phyloP scores from a whole-genome alignment of 2,113 vertebrate species.

The Phoenicopterus ruber region DNA sequence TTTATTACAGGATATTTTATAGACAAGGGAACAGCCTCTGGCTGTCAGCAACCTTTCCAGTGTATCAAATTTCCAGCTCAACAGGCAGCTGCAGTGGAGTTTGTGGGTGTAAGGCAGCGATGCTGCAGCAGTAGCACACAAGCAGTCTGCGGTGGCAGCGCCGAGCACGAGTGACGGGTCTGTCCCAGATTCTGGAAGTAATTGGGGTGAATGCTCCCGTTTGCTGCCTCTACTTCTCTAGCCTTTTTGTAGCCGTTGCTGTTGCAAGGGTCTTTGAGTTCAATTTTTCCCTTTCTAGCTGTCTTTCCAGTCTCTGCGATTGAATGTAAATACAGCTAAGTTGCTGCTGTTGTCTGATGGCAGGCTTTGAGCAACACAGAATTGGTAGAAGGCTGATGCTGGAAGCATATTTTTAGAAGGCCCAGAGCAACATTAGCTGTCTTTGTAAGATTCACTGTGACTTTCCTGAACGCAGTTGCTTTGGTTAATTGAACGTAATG shows the following conservation, averaged over 20 bases:
- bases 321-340: background rate
- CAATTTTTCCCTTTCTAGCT: background rate
- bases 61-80: conserved; percentile 22
- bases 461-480: background rate
- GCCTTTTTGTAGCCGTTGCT: background rate
- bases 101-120: background rate
- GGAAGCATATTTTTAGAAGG: background rate
- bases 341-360: background rate
- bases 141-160: accelerated
- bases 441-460: background rate
- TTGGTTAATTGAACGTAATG: background rate
- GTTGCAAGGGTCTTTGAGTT: background rate
- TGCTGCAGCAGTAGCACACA: background rate
- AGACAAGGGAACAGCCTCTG: conserved; percentile 30
- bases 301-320: background rate
- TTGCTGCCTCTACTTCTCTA: background rate
- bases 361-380: background rate
- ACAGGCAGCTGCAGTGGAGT: conserved; percentile 14
- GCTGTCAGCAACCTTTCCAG: conserved; percentile 26
- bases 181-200: background rate
- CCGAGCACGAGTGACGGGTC: background rate
- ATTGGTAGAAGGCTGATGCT: background rate
- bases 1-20: conserved; percentile 47
- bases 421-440: background rate
- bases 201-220: background rate